Conservation (phyloP, 2,797 vertebrate genomes). For the Spinus olivaceus region DNA sequence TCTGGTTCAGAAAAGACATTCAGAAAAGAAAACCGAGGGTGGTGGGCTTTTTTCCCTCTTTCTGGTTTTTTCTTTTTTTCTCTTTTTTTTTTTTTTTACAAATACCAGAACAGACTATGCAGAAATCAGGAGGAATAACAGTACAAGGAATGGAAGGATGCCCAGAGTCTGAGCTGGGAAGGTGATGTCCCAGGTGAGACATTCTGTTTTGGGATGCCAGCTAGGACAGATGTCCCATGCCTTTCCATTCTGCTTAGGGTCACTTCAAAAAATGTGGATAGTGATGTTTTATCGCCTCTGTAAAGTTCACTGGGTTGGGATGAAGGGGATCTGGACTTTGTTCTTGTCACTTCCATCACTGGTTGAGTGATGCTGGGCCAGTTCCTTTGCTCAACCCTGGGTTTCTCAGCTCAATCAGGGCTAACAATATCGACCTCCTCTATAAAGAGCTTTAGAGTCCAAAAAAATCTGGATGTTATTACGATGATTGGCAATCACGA, state of each 20-base stretch:
- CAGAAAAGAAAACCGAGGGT: background rate
- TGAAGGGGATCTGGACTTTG: background rate
- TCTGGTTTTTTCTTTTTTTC: fast-evolving
- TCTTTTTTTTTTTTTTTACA: fast-evolving
- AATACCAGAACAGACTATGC: background rate
- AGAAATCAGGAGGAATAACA: background rate
- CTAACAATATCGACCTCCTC: background rate
- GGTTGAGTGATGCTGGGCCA: background rate
- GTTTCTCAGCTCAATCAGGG: background rate
- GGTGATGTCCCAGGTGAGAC: background rate
- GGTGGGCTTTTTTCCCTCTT: background rate
- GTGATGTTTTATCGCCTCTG: background rate
- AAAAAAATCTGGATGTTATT: slow-evolving; percentile 48
- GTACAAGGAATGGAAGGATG: background rate
- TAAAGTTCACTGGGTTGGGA: background rate
- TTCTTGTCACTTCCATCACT: slow-evolving; percentile 7
- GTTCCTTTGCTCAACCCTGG: background rate
- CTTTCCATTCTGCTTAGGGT: background rate
- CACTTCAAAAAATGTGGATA: background rate
- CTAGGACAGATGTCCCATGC: background rate
- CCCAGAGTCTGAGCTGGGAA: background rate
- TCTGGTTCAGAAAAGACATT: background rate
- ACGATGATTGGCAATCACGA: slow-evolving; percentile 4
- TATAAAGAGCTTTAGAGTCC: background rate
- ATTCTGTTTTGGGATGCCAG: background rate